Base-by-base conservation (phyloP, 2,888 invertebrate species). In the Sinopyrophorus schimmeli region DNA sequence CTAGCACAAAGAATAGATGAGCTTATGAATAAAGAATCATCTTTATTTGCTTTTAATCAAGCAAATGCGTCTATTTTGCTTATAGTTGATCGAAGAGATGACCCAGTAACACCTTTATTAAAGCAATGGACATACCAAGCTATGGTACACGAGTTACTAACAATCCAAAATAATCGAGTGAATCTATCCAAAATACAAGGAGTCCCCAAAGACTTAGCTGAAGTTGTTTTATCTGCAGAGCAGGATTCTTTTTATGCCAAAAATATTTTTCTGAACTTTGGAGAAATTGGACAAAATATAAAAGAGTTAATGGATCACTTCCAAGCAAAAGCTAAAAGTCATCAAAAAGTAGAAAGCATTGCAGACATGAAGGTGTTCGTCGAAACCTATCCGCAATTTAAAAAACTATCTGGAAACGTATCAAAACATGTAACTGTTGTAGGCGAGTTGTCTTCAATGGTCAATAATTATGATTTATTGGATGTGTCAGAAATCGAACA, bases 101-200 rank as follows among this genome's bases (percentile, higher is more conserved):
- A 99, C 75, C 91, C 96, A 0, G 88, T 98, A 4, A 97, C 99
- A 0, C 99, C 99, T 0, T 74, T 99, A 42, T 75, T 99, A 17
- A 95, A 92, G 74, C 82, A 95, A 80, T 99, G 99, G 99, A 99
- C 98, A 0, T 99, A 99, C 76, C 98, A 99, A 74, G 99, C 99
- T 1, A 99, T 99, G 99, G 95, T 99, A 5, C 99, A 99, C 74
- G 98, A 99, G 74, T 74, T 99, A 39, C 74, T 99, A 26, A 87
- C 87, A 0, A 95, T 99, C 57, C 86, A 85, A 65, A 96, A 95
- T 73, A 95, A 96, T 75, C 83, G 97, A 47, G 96, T 99, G 15
- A 92, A 87, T 70, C 80, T 99, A 53, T 87, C 91, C 0, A 82
- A 85, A 57, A 82, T 92, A 15, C 85, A 90, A 7, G 92, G 89